These are phyloP conservation scores for Phalanger gymnotis DNA, from an alignment of 2,797 vertebrate genomes.

Conservation along the genomic window DNA sequence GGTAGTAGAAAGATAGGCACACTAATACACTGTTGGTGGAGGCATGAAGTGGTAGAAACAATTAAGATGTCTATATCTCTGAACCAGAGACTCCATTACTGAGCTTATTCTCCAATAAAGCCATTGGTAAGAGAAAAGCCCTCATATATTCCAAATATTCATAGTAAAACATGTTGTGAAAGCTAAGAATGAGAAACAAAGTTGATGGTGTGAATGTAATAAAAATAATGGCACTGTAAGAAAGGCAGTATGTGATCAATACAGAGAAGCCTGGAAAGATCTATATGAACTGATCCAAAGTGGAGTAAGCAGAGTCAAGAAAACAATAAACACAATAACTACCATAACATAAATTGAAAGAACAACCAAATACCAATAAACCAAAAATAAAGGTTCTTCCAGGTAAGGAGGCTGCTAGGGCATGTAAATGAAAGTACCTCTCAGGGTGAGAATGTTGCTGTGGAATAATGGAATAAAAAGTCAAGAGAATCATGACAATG, in stretches of 20 bases:
- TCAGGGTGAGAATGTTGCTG: not conserved
- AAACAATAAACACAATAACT: not conserved
- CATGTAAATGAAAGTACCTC: not conserved
- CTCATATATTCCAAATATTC: not conserved
- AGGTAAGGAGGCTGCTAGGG: not conserved
- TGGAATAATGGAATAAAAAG: not conserved
- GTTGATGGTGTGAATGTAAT: not conserved
- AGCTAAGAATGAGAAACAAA: not conserved
- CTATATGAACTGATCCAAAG: not conserved
- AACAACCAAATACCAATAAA: not conserved
- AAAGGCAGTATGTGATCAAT: not conserved
- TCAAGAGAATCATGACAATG: not conserved
- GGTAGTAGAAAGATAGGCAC: not conserved
- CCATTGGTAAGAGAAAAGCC: not conserved
- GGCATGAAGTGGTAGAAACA: not conserved
- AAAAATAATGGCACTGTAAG: not conserved
- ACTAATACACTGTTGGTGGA: not conserved
- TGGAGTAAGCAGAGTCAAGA: not conserved
- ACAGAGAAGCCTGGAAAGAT: not conserved
- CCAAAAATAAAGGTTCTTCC: not conserved
- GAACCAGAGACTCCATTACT: not conserved
- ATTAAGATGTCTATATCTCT: not conserved
- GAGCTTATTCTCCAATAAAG: not conserved
- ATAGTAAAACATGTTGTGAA: not conserved
- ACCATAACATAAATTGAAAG: not conserved